Evolutionary conservation across 1,140 invertebrate genomes (phyloP).

Genomic region (Sitophilus oryzae): DNA sequence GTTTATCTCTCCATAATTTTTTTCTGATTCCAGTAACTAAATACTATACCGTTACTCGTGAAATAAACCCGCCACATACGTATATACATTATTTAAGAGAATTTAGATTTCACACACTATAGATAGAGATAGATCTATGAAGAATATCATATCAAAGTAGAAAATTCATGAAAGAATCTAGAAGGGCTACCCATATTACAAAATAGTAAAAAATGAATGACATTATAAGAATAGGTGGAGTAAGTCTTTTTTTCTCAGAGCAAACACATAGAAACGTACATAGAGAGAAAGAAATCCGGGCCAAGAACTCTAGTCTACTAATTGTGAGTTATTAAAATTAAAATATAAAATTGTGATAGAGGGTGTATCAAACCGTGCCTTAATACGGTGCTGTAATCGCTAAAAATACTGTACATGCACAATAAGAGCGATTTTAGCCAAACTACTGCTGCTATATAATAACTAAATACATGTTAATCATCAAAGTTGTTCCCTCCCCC

Average conservation of each 20-base stretch:
- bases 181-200: slow-evolving; percentile 20
- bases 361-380: slow-evolving; percentile 28
- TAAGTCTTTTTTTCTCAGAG: slow-evolving; percentile 22
- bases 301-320: slow-evolving; percentile 33
- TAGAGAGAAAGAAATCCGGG: slow-evolving; percentile 41
- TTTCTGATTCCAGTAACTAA: too few species aligned
- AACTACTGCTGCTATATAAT: too few species aligned
- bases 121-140: too few species aligned
- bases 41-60: too few species aligned
- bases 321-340: slow-evolving; percentile 23
- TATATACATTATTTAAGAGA: too few species aligned
- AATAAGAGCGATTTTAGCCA: neutral
- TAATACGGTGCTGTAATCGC: slow-evolving; percentile 23
- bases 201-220: neutral
- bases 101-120: too few species aligned
- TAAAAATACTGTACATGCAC: slow-evolving; percentile 8
- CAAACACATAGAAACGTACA: slow-evolving; percentile 42
- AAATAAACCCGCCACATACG: too few species aligned
- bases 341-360: slow-evolving; percentile 27
- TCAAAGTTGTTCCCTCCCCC: too few species aligned
- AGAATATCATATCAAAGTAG: neutral
- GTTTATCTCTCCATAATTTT: too few species aligned
- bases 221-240: neutral
- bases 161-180: neutral
- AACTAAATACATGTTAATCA: too few species aligned